Conservation (phyloP, 2,113 vertebrate genomes). For the Tetraodon nigroviridis region DNA sequence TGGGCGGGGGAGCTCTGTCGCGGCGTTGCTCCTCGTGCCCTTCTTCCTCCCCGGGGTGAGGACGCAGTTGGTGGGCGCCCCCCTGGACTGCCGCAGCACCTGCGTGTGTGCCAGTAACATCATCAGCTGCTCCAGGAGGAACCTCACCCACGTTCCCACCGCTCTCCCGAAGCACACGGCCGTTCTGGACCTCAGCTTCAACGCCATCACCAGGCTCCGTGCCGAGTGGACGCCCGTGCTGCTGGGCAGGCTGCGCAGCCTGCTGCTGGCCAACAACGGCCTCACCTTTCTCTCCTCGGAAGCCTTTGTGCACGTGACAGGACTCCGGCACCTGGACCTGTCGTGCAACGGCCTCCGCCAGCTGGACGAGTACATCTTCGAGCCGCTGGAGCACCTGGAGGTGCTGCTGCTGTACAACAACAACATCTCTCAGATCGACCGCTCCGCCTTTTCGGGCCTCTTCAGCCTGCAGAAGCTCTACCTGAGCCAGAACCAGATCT, state of each 20-base stretch:
- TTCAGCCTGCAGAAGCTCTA: slow-evolving; percentile 84
- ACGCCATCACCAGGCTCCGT: slow-evolving; percentile 77
- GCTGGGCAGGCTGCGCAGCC: slow-evolving; percentile 78
- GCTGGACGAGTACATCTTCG: slow-evolving; percentile 88
- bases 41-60: slow-evolving; percentile 21
- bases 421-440: slow-evolving; percentile 83
- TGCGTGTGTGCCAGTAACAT: slow-evolving; percentile 95
- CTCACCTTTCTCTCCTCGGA: slow-evolving; percentile 88
- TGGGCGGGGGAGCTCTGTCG: slow-evolving; percentile 29
- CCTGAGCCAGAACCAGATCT: slow-evolving; percentile 87
- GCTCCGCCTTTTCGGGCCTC: slow-evolving; percentile 82
- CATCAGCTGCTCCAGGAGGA: slow-evolving; percentile 86
- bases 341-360: slow-evolving; percentile 82
- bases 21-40: slow-evolving; percentile 58
- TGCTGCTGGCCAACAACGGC: slow-evolving; percentile 86
- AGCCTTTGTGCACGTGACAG: slow-evolving; percentile 81
- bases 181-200: slow-evolving; percentile 89
- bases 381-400: slow-evolving; percentile 80
- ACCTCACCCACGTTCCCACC: slow-evolving; percentile 71
- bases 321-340: slow-evolving; percentile 85
- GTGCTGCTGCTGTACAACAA: slow-evolving; percentile 93
- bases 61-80: slow-evolving; percentile 30
- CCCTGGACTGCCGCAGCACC: slow-evolving; percentile 75
- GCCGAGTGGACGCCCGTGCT: slow-evolving; percentile 79
- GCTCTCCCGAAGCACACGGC: slow-evolving; percentile 79